A percentile compares a stretch with the other conserved stretches of the same genome.
Evolutionary conservation across 2,888 invertebrate species (phyloP).

Genomic region (Lasioglossum leucozonium): DNA sequence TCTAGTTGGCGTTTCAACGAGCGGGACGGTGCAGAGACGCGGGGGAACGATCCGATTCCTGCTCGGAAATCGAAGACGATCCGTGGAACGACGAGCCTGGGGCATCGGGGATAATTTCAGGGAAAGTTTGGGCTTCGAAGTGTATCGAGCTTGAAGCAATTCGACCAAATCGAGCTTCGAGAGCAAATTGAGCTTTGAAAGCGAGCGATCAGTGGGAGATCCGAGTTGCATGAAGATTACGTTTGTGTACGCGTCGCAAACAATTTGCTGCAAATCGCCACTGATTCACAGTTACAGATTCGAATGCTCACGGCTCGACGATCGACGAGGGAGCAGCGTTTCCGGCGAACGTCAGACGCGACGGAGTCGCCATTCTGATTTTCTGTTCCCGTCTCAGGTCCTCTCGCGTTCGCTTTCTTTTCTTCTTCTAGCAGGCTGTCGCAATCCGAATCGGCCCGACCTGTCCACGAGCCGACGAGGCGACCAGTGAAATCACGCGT

Average conservation of each 20-base stretch:
- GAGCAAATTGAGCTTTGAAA: not conserved
- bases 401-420: constrained; percentile 11
- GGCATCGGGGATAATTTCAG: not conserved
- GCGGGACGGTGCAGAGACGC: not conserved
- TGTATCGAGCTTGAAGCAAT: not conserved
- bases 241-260: no score
- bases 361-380: constrained; percentile 3
- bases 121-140: not conserved
- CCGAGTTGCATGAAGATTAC: not conserved
- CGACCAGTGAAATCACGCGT: constrained; percentile 66
- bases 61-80: constrained; percentile 50
- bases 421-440: constrained; percentile 50
- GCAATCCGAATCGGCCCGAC: constrained; percentile 51
- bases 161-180: not conserved
- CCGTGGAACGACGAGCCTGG: constrained; percentile 9
- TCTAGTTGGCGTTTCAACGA: constrained; percentile 10
- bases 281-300: not conserved
- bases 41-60: constrained; percentile 27
- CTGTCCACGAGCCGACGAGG: constrained; percentile 33
- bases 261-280: not conserved
- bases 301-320: not conserved
- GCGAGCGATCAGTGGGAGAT: not conserved
- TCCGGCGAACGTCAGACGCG: not conserved
- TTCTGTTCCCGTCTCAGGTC: not conserved
- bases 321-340: constrained; percentile 5